Base-by-base conservation (phyloP, 2,113 vertebrate species). In the Casuarius casuarius region DNA sequence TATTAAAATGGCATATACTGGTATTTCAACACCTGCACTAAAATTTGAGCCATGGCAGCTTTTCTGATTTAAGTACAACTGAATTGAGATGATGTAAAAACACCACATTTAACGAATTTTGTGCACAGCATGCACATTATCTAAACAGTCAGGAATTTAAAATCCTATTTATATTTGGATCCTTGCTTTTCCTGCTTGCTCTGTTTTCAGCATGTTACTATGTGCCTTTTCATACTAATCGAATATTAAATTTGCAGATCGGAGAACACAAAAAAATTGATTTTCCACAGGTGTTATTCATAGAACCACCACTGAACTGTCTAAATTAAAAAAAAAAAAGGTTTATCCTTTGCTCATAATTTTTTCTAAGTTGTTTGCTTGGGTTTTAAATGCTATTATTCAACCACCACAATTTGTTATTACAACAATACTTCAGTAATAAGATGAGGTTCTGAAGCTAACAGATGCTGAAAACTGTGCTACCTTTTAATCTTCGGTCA, bases 211-310 rank as follows among this genome's bases (percentile, higher is more conserved):
- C 7, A 1, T 66, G 29, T 52, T 85, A 51, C 18, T n/a, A 49
- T 88, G 58, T 83, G 51, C 71, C 48, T 61, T 97, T 93, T 92
- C 49, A 92, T 49, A 61, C 3, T 87, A 77, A 94, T 90, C 11
- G 6, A 96, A 92, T 79, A 91, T 48, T 89, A 77, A 70, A 84
- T 82, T 73, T 87, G 14, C 6, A 25, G 38, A 63, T 73, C 48
- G 52, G 38, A 95, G 87, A 95, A 80, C 20, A 84, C 49, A 96
- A 93, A 97, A 89, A 89, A 56, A 51, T 44, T 81, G 21, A 74
- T 83, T 88, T 73, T 46, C 38, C 21, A 77, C 8, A 66, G 51
- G 20, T 1, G 20, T 94, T 91, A 80, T 61, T 59, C 61, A 74
- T 21, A 51, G n/a, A 93, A 51, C 14, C 29, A 38, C 11, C 25